Percentiles rank a stretch among this genome's conserved stretches.
phyloP scores from a whole-genome alignment of 2,888 invertebrate species.

The Cerceris ruficornis region DNA sequence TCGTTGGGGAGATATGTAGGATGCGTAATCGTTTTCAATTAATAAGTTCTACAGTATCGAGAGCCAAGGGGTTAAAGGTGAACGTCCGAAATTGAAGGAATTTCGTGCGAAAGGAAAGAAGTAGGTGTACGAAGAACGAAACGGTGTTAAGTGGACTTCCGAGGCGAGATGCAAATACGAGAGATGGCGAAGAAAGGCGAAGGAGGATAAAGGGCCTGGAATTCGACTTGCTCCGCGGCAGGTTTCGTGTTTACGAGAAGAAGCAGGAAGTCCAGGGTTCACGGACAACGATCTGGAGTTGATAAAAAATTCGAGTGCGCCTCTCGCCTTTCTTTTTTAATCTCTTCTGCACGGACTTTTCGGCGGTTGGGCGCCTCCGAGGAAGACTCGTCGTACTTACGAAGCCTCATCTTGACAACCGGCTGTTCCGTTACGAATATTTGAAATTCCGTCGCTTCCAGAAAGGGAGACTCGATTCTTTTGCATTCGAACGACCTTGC shows the following conservation, averaged over 20 bases:
- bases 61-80: too few relatives aligned
- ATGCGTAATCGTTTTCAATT: too few relatives aligned
- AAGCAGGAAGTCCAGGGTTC: slow-evolving; percentile 41
- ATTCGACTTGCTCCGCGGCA: slow-evolving; percentile 25
- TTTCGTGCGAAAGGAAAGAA: not conserved
- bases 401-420: slow-evolving; percentile 33
- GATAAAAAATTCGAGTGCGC: slow-evolving; percentile 47
- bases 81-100: too few relatives aligned
- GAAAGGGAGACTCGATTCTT: slow-evolving; percentile 24
- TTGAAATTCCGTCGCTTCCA: slow-evolving; percentile 40
- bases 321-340: slow-evolving; percentile 14
- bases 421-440: slow-evolving; percentile 61
- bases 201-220: slow-evolving; percentile 30
- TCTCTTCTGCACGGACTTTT: slow-evolving; percentile 19
- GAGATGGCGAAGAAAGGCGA: not conserved
- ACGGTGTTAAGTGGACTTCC: not conserved
- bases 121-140: not conserved
- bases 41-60: too few relatives aligned
- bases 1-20: too few relatives aligned
- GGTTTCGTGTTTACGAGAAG: slow-evolving; percentile 46
- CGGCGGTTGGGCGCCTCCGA: slow-evolving; percentile 6
- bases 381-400: slow-evolving; percentile 4
- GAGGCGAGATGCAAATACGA: not conserved
- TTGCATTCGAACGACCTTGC: slow-evolving; percentile 26
- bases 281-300: slow-evolving; percentile 41